phyloP scores from a whole-genome alignment of 2,113 vertebrate species.

The Chloebia gouldiae region DNA sequence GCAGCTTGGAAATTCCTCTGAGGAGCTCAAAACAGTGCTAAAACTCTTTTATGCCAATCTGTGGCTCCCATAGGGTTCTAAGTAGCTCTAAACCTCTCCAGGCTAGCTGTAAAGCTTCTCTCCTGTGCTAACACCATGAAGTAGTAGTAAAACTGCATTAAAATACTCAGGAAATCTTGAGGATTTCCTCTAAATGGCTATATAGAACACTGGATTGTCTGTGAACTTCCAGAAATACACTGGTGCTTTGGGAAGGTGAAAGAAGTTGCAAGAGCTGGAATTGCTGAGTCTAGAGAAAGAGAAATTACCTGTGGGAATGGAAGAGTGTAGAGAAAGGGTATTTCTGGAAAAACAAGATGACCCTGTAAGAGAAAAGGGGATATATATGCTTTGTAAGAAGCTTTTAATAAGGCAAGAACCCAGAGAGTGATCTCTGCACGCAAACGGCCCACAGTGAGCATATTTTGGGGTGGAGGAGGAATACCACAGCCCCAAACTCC shows the following conservation, averaged over 20 bases:
- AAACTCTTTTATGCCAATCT: neutral
- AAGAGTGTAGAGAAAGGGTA: neutral
- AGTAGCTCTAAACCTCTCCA: neutral
- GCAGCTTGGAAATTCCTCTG: neutral
- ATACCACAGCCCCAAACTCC: neutral
- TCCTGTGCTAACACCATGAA: neutral
- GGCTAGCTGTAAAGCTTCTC: neutral
- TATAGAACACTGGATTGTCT: neutral
- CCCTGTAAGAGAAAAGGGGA: neutral
- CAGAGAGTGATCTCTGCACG: neutral
- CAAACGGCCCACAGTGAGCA: neutral
- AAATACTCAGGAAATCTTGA: neutral
- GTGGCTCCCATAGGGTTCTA: neutral
- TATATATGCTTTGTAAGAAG: neutral
- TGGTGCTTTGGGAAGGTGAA: neutral
- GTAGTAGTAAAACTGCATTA: neutral
- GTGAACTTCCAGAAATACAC: neutral
- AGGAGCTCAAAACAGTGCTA: neutral
- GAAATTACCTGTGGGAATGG: neutral
- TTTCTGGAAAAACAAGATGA: neutral
- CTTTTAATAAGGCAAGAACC: neutral
- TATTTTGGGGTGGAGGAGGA: conserved; percentile 20
- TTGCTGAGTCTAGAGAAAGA: neutral
- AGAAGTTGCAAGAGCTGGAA: neutral
- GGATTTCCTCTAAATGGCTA: neutral